Conservation (phyloP, 2,797 vertebrate species). For the Coluber constrictor region DNA sequence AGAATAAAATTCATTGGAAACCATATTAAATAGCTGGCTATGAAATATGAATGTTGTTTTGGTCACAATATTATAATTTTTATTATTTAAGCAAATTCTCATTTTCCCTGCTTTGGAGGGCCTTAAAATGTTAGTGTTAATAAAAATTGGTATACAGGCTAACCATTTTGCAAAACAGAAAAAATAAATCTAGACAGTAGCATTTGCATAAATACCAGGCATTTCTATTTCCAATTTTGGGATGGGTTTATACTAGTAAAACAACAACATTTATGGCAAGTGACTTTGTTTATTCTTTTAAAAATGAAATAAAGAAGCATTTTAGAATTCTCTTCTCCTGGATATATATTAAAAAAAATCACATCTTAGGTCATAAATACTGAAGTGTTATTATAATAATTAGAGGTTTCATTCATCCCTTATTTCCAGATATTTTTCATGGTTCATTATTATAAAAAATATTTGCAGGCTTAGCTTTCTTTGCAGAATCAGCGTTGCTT, state of each 20-base stretch:
- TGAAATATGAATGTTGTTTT: not conserved
- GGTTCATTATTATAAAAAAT: not conserved
- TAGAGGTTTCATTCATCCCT: not conserved
- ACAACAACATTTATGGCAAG: not conserved
- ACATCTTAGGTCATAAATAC: not conserved
- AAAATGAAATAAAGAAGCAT: not conserved
- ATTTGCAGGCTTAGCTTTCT: not conserved
- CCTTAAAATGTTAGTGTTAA: constrained; percentile 7
- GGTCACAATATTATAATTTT: constrained; percentile 46
- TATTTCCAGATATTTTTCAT: not conserved
- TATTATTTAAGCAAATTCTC: constrained; percentile 50
- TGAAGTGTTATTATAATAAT: not conserved
- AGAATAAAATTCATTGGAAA: constrained; percentile 47
- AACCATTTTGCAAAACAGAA: constrained; percentile 9
- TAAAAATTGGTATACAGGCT: not conserved
- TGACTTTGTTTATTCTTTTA: not conserved
- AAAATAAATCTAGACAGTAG: not conserved
- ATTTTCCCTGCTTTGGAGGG: constrained; percentile 32
- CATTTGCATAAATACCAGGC: constrained; percentile 4
- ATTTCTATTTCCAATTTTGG: not conserved
- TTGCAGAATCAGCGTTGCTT: not conserved
- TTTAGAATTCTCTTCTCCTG: not conserved
- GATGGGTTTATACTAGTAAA: not conserved
- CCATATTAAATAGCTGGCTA: not conserved
- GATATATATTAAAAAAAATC: not conserved